phyloP scores from a whole-genome alignment of 1,140 invertebrate species.

The Bacillus rossius region DNA sequence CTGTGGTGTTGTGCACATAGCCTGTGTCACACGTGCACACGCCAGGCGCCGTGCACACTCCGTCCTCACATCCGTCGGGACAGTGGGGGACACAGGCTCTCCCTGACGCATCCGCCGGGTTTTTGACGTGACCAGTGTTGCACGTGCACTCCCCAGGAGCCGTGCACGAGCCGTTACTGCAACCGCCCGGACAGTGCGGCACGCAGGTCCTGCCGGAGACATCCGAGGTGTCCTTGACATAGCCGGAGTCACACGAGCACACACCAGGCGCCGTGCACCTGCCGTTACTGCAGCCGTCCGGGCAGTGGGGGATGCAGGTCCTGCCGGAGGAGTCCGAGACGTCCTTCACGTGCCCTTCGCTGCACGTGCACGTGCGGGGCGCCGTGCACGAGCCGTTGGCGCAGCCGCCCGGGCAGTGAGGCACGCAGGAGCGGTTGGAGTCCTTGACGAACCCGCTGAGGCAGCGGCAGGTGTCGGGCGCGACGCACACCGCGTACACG shows the following conservation, averaged over 20 bases:
- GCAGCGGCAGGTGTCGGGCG: slow-evolving; percentile 51
- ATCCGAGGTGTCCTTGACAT: neutral
- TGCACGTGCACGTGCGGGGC: neutral
- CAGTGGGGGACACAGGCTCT: slow-evolving; percentile 52
- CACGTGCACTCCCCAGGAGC: neutral
- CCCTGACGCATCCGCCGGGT: slow-evolving; percentile 18
- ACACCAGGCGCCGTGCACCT: neutral
- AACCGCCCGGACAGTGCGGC: neutral
- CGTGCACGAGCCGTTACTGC: neutral
- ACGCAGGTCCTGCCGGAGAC: neutral
- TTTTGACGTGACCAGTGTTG: neutral
- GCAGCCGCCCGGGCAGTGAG: slow-evolving; percentile 1
- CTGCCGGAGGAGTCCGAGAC: neutral
- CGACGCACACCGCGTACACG: slow-evolving; percentile 23
- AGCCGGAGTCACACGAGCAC: neutral
- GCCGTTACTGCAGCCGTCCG: neutral
- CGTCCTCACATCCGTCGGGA: slow-evolving; percentile 47
- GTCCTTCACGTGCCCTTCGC: neutral
- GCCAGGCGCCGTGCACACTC: slow-evolving; percentile 52
- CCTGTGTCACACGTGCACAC: slow-evolving; percentile 42
- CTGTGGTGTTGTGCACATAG: slow-evolving; percentile 18
- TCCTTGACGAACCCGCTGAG: slow-evolving; percentile 45
- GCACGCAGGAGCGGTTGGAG: neutral
- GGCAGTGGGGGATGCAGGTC: neutral
- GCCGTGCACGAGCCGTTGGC: neutral